Percentiles rank a stretch among this genome's conserved stretches.
These are phyloP conservation scores for Stegana nigrithorax DNA, from an alignment of 2,888 invertebrate genomes.

Conservation along the genomic window DNA sequence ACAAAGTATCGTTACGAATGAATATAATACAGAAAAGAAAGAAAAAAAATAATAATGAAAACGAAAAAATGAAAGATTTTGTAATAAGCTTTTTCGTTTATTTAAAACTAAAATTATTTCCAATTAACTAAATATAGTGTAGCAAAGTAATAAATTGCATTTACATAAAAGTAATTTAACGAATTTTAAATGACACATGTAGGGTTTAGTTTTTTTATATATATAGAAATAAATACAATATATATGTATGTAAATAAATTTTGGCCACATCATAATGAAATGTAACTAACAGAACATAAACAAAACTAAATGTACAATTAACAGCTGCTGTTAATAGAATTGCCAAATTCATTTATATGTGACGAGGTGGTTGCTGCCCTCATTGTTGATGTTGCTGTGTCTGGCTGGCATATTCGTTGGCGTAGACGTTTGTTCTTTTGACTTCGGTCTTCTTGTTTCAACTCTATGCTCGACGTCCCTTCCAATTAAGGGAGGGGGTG, in stretches of 20 bases:
- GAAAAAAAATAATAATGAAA: conserved; percentile 19
- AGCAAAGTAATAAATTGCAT: background rate
- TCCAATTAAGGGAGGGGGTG: conserved; percentile 74
- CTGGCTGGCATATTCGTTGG: too few relatives aligned
- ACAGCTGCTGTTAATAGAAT: conserved; percentile 7
- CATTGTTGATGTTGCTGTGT: conserved; percentile 28
- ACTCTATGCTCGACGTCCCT: conserved; percentile 75
- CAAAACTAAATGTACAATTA: background rate
- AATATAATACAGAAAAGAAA: conserved; percentile 32
- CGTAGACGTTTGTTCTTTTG: conserved; percentile 25
- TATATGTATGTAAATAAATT: background rate
- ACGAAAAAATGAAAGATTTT: conserved; percentile 14
- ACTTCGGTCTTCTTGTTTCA: conserved; percentile 30
- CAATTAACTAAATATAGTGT: background rate
- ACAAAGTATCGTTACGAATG: background rate
- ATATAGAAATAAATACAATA: conserved; percentile 7
- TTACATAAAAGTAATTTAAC: too few relatives aligned
- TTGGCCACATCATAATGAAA: conserved; percentile 6
- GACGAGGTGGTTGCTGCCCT: conserved; percentile 30
- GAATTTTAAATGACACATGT: conserved; percentile 7
- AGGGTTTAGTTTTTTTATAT: conserved; percentile 14
- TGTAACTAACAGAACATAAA: background rate
- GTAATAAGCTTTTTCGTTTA: background rate
- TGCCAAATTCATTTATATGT: conserved; percentile 4
- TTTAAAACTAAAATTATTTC: conserved; percentile 3